Conservation (phyloP, 2,113 vertebrate species). For the Phyllostomus discolor region DNA sequence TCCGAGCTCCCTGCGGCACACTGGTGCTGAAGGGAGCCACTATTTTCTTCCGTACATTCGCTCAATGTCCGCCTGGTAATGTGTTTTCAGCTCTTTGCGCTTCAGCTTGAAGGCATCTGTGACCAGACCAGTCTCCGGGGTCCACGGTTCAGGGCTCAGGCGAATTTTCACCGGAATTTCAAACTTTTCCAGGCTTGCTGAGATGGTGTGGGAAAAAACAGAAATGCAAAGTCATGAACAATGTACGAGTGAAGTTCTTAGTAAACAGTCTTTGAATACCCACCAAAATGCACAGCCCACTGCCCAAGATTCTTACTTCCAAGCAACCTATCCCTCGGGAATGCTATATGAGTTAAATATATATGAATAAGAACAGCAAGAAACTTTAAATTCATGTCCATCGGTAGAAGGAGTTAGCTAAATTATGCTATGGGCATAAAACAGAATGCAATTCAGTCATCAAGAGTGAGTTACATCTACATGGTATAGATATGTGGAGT, state of each 20-base stretch:
- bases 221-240: not conserved
- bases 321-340: not conserved
- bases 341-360: not conserved
- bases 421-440: not conserved
- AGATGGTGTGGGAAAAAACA: not conserved
- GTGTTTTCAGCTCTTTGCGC: slow-evolving; percentile 91
- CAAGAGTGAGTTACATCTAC: not conserved
- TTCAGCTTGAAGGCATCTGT: slow-evolving; percentile 98
- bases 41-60: slow-evolving; percentile 91
- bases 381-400: not conserved
- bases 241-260: not conserved
- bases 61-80: slow-evolving; percentile 92
- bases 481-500: not conserved
- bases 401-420: not conserved
- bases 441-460: not conserved
- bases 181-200: slow-evolving; percentile 94
- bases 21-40: not conserved
- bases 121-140: slow-evolving; percentile 94
- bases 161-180: slow-evolving; percentile 94
- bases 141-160: slow-evolving; percentile 93
- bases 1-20: slow-evolving; percentile 74
- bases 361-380: not conserved
- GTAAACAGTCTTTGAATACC: not conserved
- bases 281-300: not conserved
- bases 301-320: not conserved